A percentile compares a stretch with the other conserved stretches of the same genome.
These are phyloP conservation scores for Drosophila helvetica DNA, from an alignment of 2,888 invertebrate species.

Conservation along the genomic window DNA sequence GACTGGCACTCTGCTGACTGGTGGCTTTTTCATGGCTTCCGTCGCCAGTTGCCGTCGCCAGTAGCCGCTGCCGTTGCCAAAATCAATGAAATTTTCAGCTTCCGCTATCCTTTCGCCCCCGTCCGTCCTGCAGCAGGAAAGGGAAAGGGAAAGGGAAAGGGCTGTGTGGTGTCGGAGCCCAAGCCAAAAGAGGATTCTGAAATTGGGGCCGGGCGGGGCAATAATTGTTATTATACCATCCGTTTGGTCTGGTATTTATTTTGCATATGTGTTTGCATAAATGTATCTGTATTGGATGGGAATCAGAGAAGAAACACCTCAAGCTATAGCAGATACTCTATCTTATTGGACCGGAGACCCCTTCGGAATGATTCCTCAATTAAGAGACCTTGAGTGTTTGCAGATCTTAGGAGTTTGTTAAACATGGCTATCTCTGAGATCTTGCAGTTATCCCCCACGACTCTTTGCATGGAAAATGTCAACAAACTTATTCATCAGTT, in stretches of 20 bases:
- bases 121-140: neutral
- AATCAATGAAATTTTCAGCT: conserved; percentile 75
- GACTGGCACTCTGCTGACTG: conserved; percentile 40
- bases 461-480: neutral
- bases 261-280: conserved; percentile 70
- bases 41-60: conserved; percentile 38
- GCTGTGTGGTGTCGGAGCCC: conserved; percentile 4
- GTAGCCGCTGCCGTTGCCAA: conserved; percentile 55
- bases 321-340: neutral
- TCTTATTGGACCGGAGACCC: neutral
- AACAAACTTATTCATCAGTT: conserved; percentile 11
- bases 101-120: conserved; percentile 61
- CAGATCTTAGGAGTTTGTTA: neutral
- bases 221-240: conserved; percentile 78
- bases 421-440: conserved; percentile 1
- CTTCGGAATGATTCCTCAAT: neutral
- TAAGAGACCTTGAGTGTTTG: neutral
- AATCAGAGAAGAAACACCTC: neutral
- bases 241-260: conserved; percentile 74
- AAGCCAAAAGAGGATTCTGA: conserved; percentile 46
- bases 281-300: conserved; percentile 4
- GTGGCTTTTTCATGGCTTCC: conserved; percentile 68
- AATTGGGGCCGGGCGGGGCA: conserved; percentile 68
- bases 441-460: neutral
- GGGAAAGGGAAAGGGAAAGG: neutral